These are phyloP conservation scores for Zele albiditarsus DNA, from an alignment of 2,888 invertebrate species.

Conservation along the genomic window DNA sequence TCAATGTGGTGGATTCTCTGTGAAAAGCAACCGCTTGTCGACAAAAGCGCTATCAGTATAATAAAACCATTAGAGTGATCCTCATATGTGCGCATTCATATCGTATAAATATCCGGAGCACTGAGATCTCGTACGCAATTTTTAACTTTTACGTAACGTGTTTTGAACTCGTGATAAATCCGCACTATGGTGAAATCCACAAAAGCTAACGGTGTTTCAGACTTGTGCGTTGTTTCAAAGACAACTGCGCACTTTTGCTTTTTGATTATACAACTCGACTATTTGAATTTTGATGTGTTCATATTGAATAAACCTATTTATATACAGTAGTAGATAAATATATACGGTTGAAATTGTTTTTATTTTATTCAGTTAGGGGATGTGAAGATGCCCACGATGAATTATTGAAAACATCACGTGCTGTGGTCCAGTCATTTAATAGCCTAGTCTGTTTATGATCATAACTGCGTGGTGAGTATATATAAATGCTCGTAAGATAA, in stretches of 20 bases:
- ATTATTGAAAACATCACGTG: conserved; percentile 36
- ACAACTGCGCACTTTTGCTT: conserved; percentile 18
- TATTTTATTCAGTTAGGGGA: conserved; percentile 8
- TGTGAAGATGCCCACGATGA: conserved; percentile 29
- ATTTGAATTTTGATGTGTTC: conserved; percentile 13
- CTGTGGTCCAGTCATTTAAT: conserved; percentile 14
- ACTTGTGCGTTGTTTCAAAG: background rate
- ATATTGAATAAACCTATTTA: background rate
- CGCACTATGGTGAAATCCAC: conserved; percentile 54
- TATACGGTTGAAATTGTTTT: conserved; percentile 3
- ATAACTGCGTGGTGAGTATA: conserved; percentile 13
- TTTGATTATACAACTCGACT: background rate
- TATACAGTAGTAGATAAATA: background rate
- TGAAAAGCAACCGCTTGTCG: conserved; percentile 40
- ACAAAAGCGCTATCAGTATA: conserved; percentile 62
- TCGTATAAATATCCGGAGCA: conserved; percentile 70
- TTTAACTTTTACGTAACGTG: conserved; percentile 69
- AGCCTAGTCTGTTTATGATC: conserved; percentile 27
- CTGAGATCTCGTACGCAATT: conserved; percentile 68
- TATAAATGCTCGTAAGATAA: conserved; percentile 17
- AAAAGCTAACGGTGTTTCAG: background rate
- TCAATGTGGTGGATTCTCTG: conserved; percentile 18
- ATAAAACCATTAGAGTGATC: conserved; percentile 73
- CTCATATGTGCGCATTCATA: conserved; percentile 72
- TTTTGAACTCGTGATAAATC: conserved; percentile 70